Evolutionary conservation across 2,797 vertebrate species (phyloP).

Genomic region (Schizopygopsis pylzovi): DNA sequence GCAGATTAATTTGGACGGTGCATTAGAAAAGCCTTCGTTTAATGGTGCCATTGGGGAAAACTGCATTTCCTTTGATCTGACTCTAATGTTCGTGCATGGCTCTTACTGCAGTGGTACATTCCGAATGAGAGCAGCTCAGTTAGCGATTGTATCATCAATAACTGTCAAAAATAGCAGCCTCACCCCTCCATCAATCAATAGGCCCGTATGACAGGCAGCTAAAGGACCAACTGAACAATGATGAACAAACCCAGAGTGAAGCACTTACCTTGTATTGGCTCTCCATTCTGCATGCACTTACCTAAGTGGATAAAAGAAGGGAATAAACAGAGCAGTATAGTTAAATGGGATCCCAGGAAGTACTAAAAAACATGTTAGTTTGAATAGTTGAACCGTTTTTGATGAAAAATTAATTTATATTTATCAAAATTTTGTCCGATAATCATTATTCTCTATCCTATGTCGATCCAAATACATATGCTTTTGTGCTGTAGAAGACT

Average conservation of each 20-base stretch:
- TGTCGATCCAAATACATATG: not conserved
- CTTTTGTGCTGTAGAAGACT: not conserved
- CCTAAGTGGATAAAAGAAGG: constrained; percentile 41
- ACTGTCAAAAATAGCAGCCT: constrained; percentile 43
- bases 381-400: not conserved
- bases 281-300: constrained; percentile 37
- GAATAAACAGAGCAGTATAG: constrained; percentile 30
- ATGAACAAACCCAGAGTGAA: constrained; percentile 37
- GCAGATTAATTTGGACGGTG: constrained; percentile 32
- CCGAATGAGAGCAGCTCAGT: constrained; percentile 28
- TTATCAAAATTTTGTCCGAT: not conserved
- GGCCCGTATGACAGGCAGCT: constrained; percentile 32
- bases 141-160: constrained; percentile 38
- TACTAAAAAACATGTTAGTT: not conserved
- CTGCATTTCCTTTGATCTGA: constrained; percentile 36
- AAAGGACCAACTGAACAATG: constrained; percentile 35
- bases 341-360: constrained; percentile 16
- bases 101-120: constrained; percentile 13
- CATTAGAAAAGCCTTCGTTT: constrained; percentile 35
- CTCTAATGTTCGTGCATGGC: constrained; percentile 31
- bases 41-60: constrained; percentile 41
- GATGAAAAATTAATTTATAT: not conserved
- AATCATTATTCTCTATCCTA: not conserved
- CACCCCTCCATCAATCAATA: constrained; percentile 42
- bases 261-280: constrained; percentile 53